Evolutionary conservation across 1,140 invertebrate species (phyloP).

Genomic region (Galleria mellonella): DNA sequence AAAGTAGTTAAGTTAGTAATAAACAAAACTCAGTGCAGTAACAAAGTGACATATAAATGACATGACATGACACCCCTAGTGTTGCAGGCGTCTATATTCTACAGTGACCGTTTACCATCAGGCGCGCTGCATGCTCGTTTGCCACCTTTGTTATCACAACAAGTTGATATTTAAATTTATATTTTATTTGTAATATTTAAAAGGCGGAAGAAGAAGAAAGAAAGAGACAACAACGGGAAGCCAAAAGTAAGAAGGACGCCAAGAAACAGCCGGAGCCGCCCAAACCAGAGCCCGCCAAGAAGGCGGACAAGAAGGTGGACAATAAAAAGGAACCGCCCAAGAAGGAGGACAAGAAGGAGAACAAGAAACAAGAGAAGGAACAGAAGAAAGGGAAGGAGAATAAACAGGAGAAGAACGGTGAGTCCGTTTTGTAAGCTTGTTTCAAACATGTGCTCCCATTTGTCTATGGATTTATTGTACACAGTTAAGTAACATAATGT

Average conservation of each 20-base stretch:
- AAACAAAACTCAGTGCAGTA: too few species aligned
- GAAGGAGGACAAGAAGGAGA: conserved; percentile 25
- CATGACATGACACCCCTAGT: too few species aligned
- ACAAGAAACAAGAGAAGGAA: conserved; percentile 23
- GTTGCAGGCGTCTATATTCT: too few species aligned
- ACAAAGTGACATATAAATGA: too few species aligned
- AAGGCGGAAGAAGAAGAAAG: conserved; percentile 59
- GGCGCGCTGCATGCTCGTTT: too few species aligned
- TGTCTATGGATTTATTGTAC: too few species aligned
- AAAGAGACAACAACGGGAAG: conserved; percentile 30
- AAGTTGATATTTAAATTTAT: too few species aligned
- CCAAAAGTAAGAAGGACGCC: conserved; percentile 32
- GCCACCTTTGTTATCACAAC: too few species aligned
- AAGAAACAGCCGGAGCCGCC: conserved; percentile 25
- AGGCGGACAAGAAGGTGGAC: conserved; percentile 18
- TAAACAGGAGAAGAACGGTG: conserved; percentile 45
- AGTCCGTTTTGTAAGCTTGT: conserved; percentile 7
- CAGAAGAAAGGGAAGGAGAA: conserved; percentile 42
- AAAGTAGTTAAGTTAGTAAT: too few species aligned
- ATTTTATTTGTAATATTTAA: neutral
- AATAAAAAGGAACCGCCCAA: conserved; percentile 20
- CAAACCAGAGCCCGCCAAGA: conserved; percentile 25
- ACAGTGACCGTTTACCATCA: too few species aligned
- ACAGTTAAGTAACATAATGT: too few species aligned
- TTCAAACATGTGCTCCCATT: neutral